These are phyloP conservation scores for Erynnis tages DNA, from an alignment of 2,888 invertebrate genomes.

Conservation along the genomic window DNA sequence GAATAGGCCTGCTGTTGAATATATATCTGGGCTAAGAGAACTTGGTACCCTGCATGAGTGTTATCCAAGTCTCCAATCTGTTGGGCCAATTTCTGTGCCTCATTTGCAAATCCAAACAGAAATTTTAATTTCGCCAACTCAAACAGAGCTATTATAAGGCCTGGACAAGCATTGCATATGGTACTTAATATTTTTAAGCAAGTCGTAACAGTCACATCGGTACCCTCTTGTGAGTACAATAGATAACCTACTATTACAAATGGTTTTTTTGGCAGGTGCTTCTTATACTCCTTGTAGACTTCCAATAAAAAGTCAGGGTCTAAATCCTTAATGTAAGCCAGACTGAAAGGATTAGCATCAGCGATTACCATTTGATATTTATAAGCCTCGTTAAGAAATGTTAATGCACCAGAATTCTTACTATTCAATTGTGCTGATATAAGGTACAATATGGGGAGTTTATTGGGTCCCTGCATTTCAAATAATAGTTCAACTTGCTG, in stretches of 20 bases:
- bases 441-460: constrained; percentile 85
- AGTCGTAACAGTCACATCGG: constrained; percentile 72
- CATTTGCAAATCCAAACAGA: constrained; percentile 87
- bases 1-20: constrained; percentile 86
- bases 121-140: constrained; percentile 91
- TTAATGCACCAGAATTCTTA: constrained; percentile 79
- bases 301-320: constrained; percentile 94
- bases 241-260: constrained; percentile 71
- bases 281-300: constrained; percentile 88
- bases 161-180: constrained; percentile 90
- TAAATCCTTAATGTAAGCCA: constrained; percentile 86
- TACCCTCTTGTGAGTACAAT: constrained; percentile 68
- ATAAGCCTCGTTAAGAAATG: constrained; percentile 83
- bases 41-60: constrained; percentile 91
- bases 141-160: constrained; percentile 85
- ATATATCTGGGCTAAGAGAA: constrained; percentile 93
- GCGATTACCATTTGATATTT: constrained; percentile 68
- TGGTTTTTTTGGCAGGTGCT: constrained; percentile 85
- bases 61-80: constrained; percentile 88
- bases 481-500: constrained; percentile 93
- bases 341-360: constrained; percentile 84
- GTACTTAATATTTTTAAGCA: constrained; percentile 86
- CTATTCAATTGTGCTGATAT: constrained; percentile 85
- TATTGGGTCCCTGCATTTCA: constrained; percentile 87
- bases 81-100: constrained; percentile 86